Evolutionary conservation across 2,113 vertebrate species (phyloP).

Genomic region (Sprattus sprattus): DNA sequence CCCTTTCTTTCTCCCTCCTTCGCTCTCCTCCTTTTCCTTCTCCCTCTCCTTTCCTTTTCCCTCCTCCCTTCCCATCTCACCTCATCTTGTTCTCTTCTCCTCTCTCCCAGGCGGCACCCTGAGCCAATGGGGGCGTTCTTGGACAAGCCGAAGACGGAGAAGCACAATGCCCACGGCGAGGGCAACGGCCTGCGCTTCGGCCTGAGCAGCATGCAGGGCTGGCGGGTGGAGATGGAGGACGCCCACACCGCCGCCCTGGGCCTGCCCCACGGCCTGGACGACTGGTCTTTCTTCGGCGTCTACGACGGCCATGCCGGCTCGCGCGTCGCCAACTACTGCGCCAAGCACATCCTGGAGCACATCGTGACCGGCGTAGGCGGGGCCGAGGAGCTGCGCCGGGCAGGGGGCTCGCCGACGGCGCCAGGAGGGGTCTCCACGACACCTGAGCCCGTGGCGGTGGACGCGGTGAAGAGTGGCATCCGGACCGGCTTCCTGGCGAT

Average conservation of each 20-base stretch:
- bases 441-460: slow-evolving; percentile 77
- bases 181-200: slow-evolving; percentile 92
- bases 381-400: slow-evolving; percentile 36
- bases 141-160: slow-evolving; percentile 99
- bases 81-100: slow-evolving; percentile 29
- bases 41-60: not conserved
- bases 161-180: slow-evolving; percentile 89
- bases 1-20: not conserved
- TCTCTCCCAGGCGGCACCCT: slow-evolving; percentile 73
- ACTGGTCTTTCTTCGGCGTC: slow-evolving; percentile 98
- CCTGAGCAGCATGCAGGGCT: slow-evolving; percentile 99
- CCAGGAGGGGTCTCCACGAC: slow-evolving; percentile 49
- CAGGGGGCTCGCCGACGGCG: slow-evolving; percentile 40
- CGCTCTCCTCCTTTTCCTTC: not conserved
- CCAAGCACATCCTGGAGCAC: slow-evolving; percentile 93
- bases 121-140: slow-evolving; percentile 97
- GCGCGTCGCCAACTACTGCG: slow-evolving; percentile 96
- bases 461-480: slow-evolving; percentile 91
- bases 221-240: slow-evolving; percentile 99
- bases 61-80: not conserved
- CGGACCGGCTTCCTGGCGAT: slow-evolving; percentile 96
- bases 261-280: slow-evolving; percentile 87
- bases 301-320: slow-evolving; percentile 98
- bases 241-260: slow-evolving; percentile 94
- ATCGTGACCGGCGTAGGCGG: slow-evolving; percentile 74